Conservation (phyloP, 2,797 vertebrate genomes). For the Acanthopagrus latus region DNA sequence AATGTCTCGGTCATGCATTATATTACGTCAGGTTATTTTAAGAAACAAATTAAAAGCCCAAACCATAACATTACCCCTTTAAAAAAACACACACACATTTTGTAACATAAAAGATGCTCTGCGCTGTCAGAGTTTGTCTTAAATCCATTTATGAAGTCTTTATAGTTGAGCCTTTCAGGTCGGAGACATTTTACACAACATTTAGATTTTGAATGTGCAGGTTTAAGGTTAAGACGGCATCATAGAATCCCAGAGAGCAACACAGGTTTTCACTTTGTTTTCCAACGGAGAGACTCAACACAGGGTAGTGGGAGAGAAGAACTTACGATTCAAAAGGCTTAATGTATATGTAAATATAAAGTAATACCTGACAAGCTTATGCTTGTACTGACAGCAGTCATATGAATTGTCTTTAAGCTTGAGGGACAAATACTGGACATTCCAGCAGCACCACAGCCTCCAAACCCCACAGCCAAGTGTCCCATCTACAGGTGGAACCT, state of each 20-base stretch:
- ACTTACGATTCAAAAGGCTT: background rate
- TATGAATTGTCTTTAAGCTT: slow-evolving; percentile 81
- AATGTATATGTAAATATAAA: background rate
- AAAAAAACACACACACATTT: background rate
- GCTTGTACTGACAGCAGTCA: background rate
- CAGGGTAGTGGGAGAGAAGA: too few species aligned
- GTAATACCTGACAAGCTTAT: background rate
- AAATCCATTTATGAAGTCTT: background rate
- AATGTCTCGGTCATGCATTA: background rate
- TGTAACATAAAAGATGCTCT: background rate
- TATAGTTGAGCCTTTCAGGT: background rate
- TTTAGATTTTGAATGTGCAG: background rate
- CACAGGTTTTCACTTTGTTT: background rate
- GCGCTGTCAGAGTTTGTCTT: background rate
- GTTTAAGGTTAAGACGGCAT: background rate
- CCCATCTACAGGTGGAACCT: slow-evolving; percentile 98
- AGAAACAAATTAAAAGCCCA: background rate
- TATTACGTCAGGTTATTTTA: background rate
- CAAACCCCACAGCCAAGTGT: slow-evolving; percentile 93
- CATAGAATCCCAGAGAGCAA: background rate
- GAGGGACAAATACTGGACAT: slow-evolving; percentile 86
- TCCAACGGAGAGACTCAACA: background rate
- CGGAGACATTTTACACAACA: background rate
- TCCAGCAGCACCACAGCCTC: slow-evolving; percentile 82
- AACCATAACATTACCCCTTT: background rate